A percentile compares a stretch with the other conserved stretches of the same genome.
These are phyloP conservation scores for Embiotoca jacksoni DNA, from an alignment of 2,113 vertebrate genomes.

Conservation along the genomic window DNA sequence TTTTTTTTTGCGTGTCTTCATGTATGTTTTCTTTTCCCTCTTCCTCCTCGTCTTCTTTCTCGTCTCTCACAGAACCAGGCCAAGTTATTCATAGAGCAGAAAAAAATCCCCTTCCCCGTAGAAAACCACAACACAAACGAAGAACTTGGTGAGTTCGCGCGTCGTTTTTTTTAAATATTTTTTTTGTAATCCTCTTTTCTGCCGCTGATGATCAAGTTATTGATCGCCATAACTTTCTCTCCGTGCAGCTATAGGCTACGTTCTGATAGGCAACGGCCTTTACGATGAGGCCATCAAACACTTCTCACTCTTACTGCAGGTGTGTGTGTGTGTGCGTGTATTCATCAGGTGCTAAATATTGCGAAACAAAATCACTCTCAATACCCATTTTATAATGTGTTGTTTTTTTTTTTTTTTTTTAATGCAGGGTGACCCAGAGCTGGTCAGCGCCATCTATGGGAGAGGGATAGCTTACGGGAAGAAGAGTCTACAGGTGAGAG, in stretches of 20 bases:
- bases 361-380: no score
- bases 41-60: neutral
- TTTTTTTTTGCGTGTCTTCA: neutral
- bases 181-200: neutral
- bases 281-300: slow-evolving; percentile 97
- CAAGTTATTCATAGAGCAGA: slow-evolving; percentile 93
- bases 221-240: neutral
- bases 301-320: slow-evolving; percentile 96
- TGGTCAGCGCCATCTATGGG: slow-evolving; percentile 97
- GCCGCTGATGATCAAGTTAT: neutral
- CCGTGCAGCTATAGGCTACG: slow-evolving; percentile 93
- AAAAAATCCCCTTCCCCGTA: slow-evolving; percentile 94
- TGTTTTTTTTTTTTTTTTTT: slow-evolving; percentile 48
- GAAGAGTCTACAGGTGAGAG: slow-evolving; percentile 94
- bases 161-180: neutral
- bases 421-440: slow-evolving; percentile 92
- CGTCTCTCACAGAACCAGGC: slow-evolving; percentile 90
- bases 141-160: slow-evolving; percentile 89
- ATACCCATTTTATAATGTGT: neutral
- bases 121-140: slow-evolving; percentile 93
- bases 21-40: neutral
- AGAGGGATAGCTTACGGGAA: slow-evolving; percentile 97
- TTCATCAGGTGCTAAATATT: neutral
- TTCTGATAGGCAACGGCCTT: slow-evolving; percentile 93
- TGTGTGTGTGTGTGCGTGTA: slow-evolving; percentile 82